These are phyloP conservation scores for Aurelia sp. DNA, from an alignment of 30 jellyfish, hydroid and myxozoan genomes.

Conservation along the genomic window DNA sequence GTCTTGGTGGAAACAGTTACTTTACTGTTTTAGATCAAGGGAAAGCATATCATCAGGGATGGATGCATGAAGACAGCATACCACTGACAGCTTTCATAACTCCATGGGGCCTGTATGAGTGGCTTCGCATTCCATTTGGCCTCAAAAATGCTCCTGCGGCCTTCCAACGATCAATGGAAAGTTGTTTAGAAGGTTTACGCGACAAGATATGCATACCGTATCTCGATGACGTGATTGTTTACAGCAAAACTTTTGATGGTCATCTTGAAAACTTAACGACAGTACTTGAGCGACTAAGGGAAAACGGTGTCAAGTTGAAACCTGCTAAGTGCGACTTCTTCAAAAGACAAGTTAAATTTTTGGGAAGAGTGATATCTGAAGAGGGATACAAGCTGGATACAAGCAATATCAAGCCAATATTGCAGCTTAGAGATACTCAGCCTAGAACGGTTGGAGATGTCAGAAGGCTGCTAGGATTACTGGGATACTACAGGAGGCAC, in stretches of 20 bases:
- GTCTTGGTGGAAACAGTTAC: conserved; percentile 31
- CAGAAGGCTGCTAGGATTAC: conserved; percentile 25
- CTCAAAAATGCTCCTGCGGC: conserved; percentile 66
- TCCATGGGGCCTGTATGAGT: conserved; percentile 74
- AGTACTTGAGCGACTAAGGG: conserved; percentile 1
- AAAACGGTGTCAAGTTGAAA: conserved; percentile 42
- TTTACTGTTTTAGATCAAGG: conserved; percentile 47
- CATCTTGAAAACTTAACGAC: conserved; percentile 34
- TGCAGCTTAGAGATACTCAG: conserved; percentile 1
- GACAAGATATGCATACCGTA: conserved; percentile 57
- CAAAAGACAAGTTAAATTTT: conserved; percentile 29
- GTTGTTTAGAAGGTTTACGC: conserved; percentile 20
- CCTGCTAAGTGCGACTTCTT: conserved; percentile 34
- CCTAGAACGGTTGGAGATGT: conserved; percentile 37
- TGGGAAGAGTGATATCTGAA: conserved; percentile 23
- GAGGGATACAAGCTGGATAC: conserved; percentile 25
- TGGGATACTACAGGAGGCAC: conserved; percentile 41
- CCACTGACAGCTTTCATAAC: conserved; percentile 60
- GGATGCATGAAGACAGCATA: conserved; percentile 40
- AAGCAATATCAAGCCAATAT: conserved; percentile 11
- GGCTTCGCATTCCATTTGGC: conserved; percentile 71
- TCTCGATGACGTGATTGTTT: conserved; percentile 47
- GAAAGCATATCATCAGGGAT: conserved; percentile 50
- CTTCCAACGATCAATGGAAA: conserved; percentile 61
- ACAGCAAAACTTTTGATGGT: conserved; percentile 15